Evolutionary conservation across 2,888 invertebrate genomes (phyloP), one percentile per base, ranked within the genome.

Genomic region (Oeneis ivallda): DNA sequence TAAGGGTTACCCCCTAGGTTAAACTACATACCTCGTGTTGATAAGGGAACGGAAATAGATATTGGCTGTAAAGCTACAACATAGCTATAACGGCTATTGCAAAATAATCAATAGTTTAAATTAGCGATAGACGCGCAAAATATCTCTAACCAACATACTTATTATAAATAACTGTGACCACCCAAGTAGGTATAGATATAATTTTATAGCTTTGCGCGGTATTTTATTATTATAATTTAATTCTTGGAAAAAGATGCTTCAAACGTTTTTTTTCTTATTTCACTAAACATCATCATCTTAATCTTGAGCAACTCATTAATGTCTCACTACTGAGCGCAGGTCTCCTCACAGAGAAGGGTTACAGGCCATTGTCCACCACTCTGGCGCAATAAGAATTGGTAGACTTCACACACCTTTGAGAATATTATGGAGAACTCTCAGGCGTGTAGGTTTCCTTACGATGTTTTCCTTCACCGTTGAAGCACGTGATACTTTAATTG

Each of bases 21-120:
- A 57, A 45, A 45, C 43, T 57, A 43, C 43, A 10, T 54, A 54
- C 37, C 54, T 57, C 7, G 9, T 26, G n/a, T 26, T 26, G 57
- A 57, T 57, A 57, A 45, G 43, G 43, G 26, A 57, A 57, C 57
- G 57, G 57, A 57, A 57, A 57, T 57, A 57, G n/a, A 32, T 57
- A 45, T 45, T 57, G 26, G 43, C 43, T 45, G 43, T 43, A 15
- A 15, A 7, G 10, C 4, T n/a, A 19, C 43, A 26, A 32, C 32
- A 32, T 11, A 32, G 32, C 32, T n/a, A 53, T 53, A 53, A 53
- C 11, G 13, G 13, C n/a, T 34, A 52, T 32, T 34, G 52, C 15
- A n/a, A 34, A 50, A 13, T 50, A 26, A 26, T 50, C 26, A 4
- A 50, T 26, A 52, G 7, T 52, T 52, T n/a, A 52, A 52, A 32